Evolutionary conservation across 2,113 vertebrate genomes (phyloP), one percentile per base, ranked within the genome.

Genomic region (Passer domesticus): DNA sequence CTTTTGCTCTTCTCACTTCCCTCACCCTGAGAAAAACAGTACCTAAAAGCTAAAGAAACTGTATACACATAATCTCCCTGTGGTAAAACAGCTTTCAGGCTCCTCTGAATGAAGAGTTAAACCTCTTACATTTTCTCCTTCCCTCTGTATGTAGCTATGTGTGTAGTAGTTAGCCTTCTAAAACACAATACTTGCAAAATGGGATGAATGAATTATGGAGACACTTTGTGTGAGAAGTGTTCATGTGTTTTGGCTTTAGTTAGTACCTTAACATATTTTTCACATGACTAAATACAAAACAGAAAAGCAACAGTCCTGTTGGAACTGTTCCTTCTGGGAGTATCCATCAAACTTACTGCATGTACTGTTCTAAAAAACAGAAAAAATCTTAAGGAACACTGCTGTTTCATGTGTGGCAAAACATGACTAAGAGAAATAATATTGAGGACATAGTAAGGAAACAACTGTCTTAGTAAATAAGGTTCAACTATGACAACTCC

Each of bases 21-120:
- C 47, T 37, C 30, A 30, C 3, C 7, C 28, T 55, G 50, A 44
- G 22, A 56, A 86, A 79, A 72, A 62, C 12, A 56, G n/a, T 30
- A 39, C 12, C 15, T 28, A 39, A 39, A 28, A 46, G 41, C 2
- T 15, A 35, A 63, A 70, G 33, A 69, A 69, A 22, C 0, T 1
- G 13, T 33, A 4, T n/a, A 43, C 0, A 1, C 20, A 15, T 43
- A 58, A 66, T 30, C 4, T 14, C 1, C 28, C 14, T 35, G 21
- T 30, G 21, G 30, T 62, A 79, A 76, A 86, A 55, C 16, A 68
- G 44, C 31, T 72, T 91, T 46, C 62, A 89, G 3, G n/a, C 27
- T 72, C 13, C 60, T 75, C 47, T 59, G 35, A 66, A 87, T 55
- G 33, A 52, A 33, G 68, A 72, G 4, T 37, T 73, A 84, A 83